A percentile compares a stretch with the other conserved stretches of the same genome.
These are phyloP conservation scores for Drosophila biarmipes DNA, from an alignment of 1,140 invertebrate genomes.

Conservation along the genomic window DNA sequence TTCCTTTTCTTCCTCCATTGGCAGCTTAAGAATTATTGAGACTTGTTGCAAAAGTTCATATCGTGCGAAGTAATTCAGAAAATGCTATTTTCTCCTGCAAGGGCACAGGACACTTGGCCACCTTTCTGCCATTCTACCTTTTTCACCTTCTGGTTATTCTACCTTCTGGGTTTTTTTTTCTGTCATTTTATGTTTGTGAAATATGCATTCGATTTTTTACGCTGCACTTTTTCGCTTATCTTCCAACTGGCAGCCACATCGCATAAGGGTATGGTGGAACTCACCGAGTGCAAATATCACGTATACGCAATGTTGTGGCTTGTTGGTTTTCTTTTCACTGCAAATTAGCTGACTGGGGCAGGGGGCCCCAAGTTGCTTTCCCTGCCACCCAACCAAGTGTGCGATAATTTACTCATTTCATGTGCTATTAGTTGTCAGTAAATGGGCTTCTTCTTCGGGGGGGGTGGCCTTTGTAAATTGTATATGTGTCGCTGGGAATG, in stretches of 20 bases:
- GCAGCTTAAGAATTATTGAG: slow-evolving; percentile 72
- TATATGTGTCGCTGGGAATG: slow-evolving; percentile 45
- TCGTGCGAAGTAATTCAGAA: slow-evolving; percentile 75
- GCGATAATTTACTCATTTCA: slow-evolving; percentile 81
- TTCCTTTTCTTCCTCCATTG: slow-evolving; percentile 39
- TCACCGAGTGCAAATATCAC: slow-evolving; percentile 65
- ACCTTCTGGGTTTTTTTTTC: not conserved
- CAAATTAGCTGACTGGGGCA: slow-evolving; percentile 63
- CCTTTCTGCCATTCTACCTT: slow-evolving; percentile 20
- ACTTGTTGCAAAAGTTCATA: slow-evolving; percentile 80
- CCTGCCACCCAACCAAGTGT: slow-evolving; percentile 30
- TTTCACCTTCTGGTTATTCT: slow-evolving; percentile 17
- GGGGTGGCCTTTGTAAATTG: slow-evolving; percentile 27
- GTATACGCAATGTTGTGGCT: slow-evolving; percentile 81
- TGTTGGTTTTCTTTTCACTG: slow-evolving; percentile 71
- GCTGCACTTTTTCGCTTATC: slow-evolving; percentile 77
- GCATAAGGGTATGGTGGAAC: slow-evolving; percentile 7
- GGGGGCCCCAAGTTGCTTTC: not conserved
- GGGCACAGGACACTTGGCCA: slow-evolving; percentile 9
- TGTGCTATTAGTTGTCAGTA: slow-evolving; percentile 74
- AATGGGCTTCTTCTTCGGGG: slow-evolving; percentile 3
- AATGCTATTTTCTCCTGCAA: slow-evolving; percentile 47
- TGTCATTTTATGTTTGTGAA: slow-evolving; percentile 76
- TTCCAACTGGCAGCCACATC: slow-evolving; percentile 55
- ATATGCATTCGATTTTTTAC: slow-evolving; percentile 82